Percentiles rank a stretch among this genome's conserved stretches.
These are phyloP conservation scores for Drosophila truncata DNA, from an alignment of 1,140 invertebrate genomes.

Conservation along the genomic window DNA sequence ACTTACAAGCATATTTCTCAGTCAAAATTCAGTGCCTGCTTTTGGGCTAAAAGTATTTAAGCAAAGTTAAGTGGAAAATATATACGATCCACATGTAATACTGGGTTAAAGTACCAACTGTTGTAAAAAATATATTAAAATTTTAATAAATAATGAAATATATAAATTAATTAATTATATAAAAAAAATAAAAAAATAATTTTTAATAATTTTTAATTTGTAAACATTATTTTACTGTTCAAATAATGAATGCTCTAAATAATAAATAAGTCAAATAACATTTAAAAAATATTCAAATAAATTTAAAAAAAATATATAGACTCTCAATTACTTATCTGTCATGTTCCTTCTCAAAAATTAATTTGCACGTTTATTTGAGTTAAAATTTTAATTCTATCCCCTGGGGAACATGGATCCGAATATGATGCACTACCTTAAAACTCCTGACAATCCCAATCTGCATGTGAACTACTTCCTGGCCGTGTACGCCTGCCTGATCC, in stretches of 20 bases:
- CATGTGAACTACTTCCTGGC: constrained; percentile 20
- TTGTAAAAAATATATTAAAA: background rate
- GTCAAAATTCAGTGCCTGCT: background rate
- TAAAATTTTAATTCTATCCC: background rate
- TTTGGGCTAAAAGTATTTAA: background rate
- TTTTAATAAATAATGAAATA: background rate
- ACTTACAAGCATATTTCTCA: background rate
- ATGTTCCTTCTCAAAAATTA: too few relatives aligned
- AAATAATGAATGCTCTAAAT: too few relatives aligned
- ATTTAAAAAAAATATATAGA: background rate
- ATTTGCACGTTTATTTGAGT: background rate
- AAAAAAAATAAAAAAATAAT: background rate
- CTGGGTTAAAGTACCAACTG: background rate
- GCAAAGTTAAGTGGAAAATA: too few relatives aligned
- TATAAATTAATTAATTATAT: background rate
- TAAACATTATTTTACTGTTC: too few relatives aligned
- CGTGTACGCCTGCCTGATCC: constrained; percentile 20
- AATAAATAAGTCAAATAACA: background rate
- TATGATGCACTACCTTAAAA: constrained; percentile 1
- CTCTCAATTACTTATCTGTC: background rate
- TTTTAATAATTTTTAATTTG: too few relatives aligned
- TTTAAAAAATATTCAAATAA: background rate
- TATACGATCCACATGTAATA: background rate
- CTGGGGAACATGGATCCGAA: background rate
- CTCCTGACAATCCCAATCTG: background rate